Evolutionary conservation across 2,888 invertebrate genomes (phyloP).

Genomic region (Slavum lentiscoides): DNA sequence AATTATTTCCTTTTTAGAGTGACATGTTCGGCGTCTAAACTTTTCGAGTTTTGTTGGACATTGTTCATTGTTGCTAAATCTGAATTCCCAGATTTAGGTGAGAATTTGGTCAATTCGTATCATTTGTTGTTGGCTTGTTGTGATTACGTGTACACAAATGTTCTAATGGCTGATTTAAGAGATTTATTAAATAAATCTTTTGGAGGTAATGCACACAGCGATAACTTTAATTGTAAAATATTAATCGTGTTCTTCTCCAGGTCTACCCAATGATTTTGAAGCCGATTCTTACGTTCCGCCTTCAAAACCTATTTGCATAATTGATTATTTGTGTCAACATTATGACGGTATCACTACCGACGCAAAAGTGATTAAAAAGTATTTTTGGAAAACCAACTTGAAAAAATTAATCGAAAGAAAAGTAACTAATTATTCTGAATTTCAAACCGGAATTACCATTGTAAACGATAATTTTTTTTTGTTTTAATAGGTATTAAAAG

Average conservation of each 20-base stretch:
- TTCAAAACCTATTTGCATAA: conserved; percentile 76
- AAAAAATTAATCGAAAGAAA: conserved; percentile 74
- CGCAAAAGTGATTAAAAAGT: conserved; percentile 87
- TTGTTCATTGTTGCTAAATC: conserved; percentile 88
- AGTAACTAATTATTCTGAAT: conserved; percentile 59
- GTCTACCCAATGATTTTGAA: conserved; percentile 73
- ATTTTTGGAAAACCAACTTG: conserved; percentile 80
- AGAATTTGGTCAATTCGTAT: conserved; percentile 92
- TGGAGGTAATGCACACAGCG: conserved; percentile 65
- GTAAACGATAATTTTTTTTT: neutral
- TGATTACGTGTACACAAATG: conserved; percentile 88
- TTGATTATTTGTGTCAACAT: conserved; percentile 77
- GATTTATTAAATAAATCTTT: conserved; percentile 86
- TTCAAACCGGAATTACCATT: neutral
- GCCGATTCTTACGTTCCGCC: conserved; percentile 66
- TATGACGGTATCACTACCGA: conserved; percentile 78
- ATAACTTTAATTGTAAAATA: neutral
- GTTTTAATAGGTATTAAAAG: conserved; percentile 69
- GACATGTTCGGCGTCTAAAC: conserved; percentile 78
- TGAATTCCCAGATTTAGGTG: conserved; percentile 80
- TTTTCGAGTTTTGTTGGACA: conserved; percentile 94
- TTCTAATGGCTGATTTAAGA: conserved; percentile 74
- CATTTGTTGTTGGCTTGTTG: conserved; percentile 88
- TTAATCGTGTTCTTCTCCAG: conserved; percentile 60
- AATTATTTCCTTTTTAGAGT: conserved; percentile 63